phyloP scores from a whole-genome alignment of 2,888 invertebrate species.

The Apodemia zela region DNA sequence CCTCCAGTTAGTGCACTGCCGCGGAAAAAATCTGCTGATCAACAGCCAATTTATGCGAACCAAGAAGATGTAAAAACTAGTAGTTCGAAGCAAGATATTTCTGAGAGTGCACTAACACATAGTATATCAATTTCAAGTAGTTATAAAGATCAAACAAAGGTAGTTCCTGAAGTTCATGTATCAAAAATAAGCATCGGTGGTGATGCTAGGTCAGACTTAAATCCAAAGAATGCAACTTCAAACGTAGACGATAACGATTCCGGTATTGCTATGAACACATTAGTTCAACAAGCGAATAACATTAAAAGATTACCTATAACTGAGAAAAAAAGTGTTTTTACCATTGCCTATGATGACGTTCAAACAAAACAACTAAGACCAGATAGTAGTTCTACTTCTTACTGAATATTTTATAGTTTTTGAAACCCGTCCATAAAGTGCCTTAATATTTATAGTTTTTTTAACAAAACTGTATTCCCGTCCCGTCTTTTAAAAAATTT shows the following conservation, averaged over 20 bases:
- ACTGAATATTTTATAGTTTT: constrained; percentile 42
- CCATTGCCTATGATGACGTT: constrained; percentile 95
- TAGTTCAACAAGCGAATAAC: constrained; percentile 74
- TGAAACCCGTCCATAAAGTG: constrained; percentile 43
- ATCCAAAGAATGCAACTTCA: constrained; percentile 45
- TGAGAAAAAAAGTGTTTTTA: constrained; percentile 95
- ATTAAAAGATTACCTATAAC: constrained; percentile 84
- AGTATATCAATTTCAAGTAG: constrained; percentile 71
- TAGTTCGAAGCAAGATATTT: constrained; percentile 50
- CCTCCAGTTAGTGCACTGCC: constrained; percentile 65
- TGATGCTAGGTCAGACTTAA: constrained; percentile 46
- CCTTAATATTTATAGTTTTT: constrained; percentile 31
- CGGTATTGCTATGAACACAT: constrained; percentile 86
- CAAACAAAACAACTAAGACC: constrained; percentile 90
- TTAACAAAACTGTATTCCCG: constrained; percentile 26
- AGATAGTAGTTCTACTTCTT: constrained; percentile 88
- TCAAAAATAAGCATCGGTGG: constrained; percentile 76
- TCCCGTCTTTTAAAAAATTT: constrained; percentile 32
- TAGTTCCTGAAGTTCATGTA: constrained; percentile 77
- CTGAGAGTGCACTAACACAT: constrained; percentile 67
- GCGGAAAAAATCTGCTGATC: constrained; percentile 50
- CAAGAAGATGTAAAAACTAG: constrained; percentile 64
- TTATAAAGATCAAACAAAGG: constrained; percentile 57
- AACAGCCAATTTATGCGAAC: constrained; percentile 74
- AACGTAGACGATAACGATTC: constrained; percentile 87